Percentiles rank a stretch among this genome's conserved stretches.
Evolutionary conservation across 2,113 vertebrate species (phyloP).

Genomic region (Poeciliopsis occidentalis): DNA sequence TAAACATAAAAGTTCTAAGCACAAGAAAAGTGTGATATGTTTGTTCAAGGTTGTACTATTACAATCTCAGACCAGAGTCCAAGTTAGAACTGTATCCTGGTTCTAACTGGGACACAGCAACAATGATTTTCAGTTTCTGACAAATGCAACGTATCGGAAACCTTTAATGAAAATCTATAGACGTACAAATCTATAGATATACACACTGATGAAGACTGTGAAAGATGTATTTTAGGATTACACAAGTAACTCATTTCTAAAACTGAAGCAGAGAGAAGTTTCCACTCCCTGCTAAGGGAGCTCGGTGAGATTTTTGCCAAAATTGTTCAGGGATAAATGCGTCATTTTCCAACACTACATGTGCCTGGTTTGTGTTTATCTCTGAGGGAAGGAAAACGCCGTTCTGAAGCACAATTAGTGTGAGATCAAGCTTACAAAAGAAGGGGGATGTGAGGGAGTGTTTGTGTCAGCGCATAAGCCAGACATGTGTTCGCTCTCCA

Average conservation of each 20-base stretch:
- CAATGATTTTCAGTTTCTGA: too few relatives aligned
- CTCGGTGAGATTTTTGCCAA: not conserved
- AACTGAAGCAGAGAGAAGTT: not conserved
- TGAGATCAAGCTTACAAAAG: slow-evolving; percentile 15
- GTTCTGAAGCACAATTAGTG: slow-evolving; percentile 7
- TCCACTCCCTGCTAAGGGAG: too few relatives aligned
- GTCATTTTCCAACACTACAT: slow-evolving; percentile 12
- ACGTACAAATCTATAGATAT: not conserved
- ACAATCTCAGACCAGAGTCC: too few relatives aligned
- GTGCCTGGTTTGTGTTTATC: slow-evolving; percentile 17
- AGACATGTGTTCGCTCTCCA: slow-evolving; percentile 43
- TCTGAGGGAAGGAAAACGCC: slow-evolving; percentile 15
- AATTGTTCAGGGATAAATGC: slow-evolving; percentile 36
- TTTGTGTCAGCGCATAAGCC: slow-evolving; percentile 25
- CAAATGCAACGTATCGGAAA: too few relatives aligned
- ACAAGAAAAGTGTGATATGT: too few relatives aligned
- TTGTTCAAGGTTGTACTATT: too few relatives aligned
- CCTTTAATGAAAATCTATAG: not conserved
- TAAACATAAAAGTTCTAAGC: too few relatives aligned
- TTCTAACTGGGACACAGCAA: too few relatives aligned
- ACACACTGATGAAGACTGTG: too few relatives aligned
- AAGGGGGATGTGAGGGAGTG: slow-evolving; percentile 13
- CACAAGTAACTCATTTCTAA: not conserved
- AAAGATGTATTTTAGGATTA: too few relatives aligned
- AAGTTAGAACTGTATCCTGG: too few relatives aligned